These are phyloP conservation scores for Triplophysa yarkandensis DNA, from an alignment of 2,797 vertebrate genomes.

Conservation along the genomic window DNA sequence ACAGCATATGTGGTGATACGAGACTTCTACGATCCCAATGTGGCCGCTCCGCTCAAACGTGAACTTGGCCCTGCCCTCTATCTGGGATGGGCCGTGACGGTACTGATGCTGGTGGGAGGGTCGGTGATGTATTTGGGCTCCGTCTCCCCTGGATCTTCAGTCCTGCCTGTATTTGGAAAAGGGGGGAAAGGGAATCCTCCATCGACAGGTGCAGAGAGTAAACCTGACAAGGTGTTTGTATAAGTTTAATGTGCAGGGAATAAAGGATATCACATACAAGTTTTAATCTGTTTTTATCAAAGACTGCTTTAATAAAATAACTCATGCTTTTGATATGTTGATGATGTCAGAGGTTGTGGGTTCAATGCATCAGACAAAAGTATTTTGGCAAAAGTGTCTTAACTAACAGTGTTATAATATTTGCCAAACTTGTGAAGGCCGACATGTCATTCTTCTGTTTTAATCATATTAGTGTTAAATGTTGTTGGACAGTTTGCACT, in stretches of 20 bases:
- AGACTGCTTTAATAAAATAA: background rate
- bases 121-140: constrained; percentile 70
- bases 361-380: too few species aligned
- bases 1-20: constrained; percentile 67
- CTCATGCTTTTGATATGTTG: background rate
- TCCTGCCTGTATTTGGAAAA: constrained; percentile 43
- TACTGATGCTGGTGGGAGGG: constrained; percentile 72
- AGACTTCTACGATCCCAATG: constrained; percentile 67
- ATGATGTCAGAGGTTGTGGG: background rate
- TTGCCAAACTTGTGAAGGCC: background rate
- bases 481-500: too few species aligned
- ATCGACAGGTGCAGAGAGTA: background rate
- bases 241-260: background rate
- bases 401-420: background rate
- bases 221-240: constrained; percentile 6
- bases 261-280: background rate
- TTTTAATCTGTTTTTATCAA: background rate
- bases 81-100: constrained; percentile 71
- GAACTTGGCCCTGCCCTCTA: constrained; percentile 76
- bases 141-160: constrained; percentile 55
- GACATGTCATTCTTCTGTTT: background rate
- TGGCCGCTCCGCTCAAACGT: constrained; percentile 72
- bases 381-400: too few species aligned
- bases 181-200: background rate
- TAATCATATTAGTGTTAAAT: background rate